Conservation (phyloP, 2,113 vertebrate genomes). For the Halichoeres trimaculatus region DNA sequence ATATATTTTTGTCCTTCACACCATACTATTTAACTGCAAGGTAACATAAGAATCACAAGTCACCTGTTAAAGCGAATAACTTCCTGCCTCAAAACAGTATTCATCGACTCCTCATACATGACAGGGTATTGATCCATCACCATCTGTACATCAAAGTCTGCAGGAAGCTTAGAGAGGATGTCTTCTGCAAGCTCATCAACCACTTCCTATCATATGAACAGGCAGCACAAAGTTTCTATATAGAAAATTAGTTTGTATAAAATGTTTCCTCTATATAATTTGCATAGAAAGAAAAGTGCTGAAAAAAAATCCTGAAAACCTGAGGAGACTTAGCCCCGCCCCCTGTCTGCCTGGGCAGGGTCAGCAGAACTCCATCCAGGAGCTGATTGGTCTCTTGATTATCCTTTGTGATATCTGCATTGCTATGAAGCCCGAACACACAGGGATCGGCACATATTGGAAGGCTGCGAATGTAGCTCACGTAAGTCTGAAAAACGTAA, state of each 20-base stretch:
- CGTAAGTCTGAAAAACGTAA: conserved; percentile 81
- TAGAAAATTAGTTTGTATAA: neutral
- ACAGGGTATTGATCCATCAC: conserved; percentile 89
- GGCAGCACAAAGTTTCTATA: neutral
- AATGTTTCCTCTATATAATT: neutral
- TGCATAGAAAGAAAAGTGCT: neutral
- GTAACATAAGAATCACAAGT: neutral
- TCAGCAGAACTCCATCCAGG: conserved; percentile 89
- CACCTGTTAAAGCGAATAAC: conserved; percentile 94
- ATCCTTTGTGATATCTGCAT: conserved; percentile 94
- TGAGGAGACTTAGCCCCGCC: conserved; percentile 90
- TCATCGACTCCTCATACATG: conserved; percentile 95
- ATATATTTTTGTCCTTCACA: neutral
- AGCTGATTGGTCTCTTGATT: conserved; percentile 96
- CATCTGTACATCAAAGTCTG: conserved; percentile 84
- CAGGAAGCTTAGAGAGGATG: conserved; percentile 89
- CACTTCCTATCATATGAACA: conserved; percentile 81
- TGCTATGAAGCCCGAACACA: conserved; percentile 94
- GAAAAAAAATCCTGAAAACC: conserved; percentile 78
- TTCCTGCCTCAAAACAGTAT: conserved; percentile 93
- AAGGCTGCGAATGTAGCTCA: conserved; percentile 87
- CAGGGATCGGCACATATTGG: conserved; percentile 89
- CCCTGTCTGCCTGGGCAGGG: conserved; percentile 89
- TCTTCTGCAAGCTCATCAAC: conserved; percentile 90
- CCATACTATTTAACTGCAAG: neutral